A percentile compares a stretch with the other conserved stretches of the same genome.
phyloP scores from a whole-genome alignment of 2,113 vertebrate species.

The Trogon surrucura region DNA sequence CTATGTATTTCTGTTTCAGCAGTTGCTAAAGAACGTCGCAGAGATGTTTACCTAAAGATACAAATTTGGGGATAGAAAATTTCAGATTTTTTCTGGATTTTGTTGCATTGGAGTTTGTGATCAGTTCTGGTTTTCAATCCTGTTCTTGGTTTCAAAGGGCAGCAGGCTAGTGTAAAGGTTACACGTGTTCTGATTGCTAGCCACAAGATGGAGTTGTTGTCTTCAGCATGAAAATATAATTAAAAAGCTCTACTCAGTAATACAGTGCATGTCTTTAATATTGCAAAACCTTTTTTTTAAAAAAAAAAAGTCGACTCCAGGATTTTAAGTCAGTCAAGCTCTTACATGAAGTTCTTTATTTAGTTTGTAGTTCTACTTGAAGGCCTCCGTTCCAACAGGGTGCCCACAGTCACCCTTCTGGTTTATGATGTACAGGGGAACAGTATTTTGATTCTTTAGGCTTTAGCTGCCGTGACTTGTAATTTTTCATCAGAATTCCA shows the following conservation, averaged over 20 bases:
- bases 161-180: neutral
- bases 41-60: neutral
- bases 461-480: neutral
- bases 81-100: neutral
- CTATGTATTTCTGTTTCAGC: neutral
- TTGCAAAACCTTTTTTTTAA: neutral
- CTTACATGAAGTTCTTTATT: fast-evolving
- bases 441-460: neutral
- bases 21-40: neutral
- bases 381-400: neutral
- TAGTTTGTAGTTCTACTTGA: neutral
- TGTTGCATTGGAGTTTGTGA: neutral
- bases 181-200: neutral
- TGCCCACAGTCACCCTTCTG: neutral
- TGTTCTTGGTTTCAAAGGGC: neutral
- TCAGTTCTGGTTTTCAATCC: neutral
- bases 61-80: neutral
- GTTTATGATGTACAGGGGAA: neutral
- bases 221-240: neutral
- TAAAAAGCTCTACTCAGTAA: fast-evolving
- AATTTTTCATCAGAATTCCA: neutral
- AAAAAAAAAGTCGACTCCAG: neutral
- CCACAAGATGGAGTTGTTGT: slow-evolving; percentile 66
- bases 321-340: neutral
- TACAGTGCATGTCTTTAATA: neutral